Evolutionary conservation across 2,888 invertebrate genomes (phyloP).

Genomic region (Melanchra persicariae): DNA sequence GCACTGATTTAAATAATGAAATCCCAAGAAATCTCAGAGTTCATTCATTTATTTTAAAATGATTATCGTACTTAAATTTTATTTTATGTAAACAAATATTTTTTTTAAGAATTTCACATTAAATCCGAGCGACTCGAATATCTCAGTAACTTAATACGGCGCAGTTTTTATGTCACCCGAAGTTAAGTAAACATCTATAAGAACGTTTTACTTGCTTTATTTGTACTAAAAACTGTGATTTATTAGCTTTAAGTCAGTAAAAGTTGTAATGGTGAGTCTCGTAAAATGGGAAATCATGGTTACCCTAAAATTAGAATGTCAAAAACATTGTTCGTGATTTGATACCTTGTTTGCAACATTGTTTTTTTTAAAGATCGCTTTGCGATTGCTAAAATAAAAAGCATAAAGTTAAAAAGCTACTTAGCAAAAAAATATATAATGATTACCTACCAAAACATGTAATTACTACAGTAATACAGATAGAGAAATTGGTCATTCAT

Average conservation of each 20-base stretch:
- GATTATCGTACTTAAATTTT: slow-evolving; percentile 37
- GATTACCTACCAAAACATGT: not conserved
- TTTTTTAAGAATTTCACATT: slow-evolving; percentile 61
- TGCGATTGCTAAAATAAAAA: too few relatives aligned
- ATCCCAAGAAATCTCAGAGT: slow-evolving; percentile 8
- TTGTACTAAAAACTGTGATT: slow-evolving; percentile 65
- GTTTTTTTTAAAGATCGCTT: not conserved
- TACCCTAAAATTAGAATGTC: slow-evolving; percentile 29
- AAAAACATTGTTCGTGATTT: slow-evolving; percentile 14
- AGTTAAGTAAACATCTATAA: slow-evolving; percentile 74
- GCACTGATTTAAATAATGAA: not conserved
- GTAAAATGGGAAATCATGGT: slow-evolving; percentile 37
- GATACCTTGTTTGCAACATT: not conserved
- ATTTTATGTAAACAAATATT: slow-evolving; percentile 46
- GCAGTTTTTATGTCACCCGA: slow-evolving; percentile 74
- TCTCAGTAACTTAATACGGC: slow-evolving; percentile 71
- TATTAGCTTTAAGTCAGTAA: slow-evolving; percentile 43
- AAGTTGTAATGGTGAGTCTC: slow-evolving; percentile 49
- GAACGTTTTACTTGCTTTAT: slow-evolving; percentile 70
- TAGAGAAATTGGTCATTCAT: too few relatives aligned
- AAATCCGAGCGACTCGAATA: slow-evolving; percentile 57
- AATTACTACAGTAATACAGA: too few relatives aligned
- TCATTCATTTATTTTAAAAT: slow-evolving; percentile 26
- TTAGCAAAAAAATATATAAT: not conserved
- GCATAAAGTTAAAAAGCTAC: too few relatives aligned